phyloP scores from a whole-genome alignment of 2,113 vertebrate species.

The Indri indri region DNA sequence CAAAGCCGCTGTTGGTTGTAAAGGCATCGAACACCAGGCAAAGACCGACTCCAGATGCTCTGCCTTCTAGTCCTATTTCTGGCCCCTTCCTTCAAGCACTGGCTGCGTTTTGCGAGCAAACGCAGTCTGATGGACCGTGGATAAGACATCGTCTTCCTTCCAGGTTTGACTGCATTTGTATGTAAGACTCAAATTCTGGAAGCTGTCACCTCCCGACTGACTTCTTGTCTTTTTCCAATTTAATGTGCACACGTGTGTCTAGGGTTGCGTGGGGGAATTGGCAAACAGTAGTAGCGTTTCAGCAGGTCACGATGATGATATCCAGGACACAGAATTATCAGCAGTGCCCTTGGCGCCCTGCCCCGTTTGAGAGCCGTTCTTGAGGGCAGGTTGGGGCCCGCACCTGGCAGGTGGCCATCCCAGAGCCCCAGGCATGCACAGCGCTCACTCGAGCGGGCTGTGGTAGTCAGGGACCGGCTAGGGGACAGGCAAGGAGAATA shows the following conservation, averaged over 20 bases:
- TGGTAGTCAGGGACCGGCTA: background rate
- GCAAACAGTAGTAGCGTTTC: background rate
- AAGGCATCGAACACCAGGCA: background rate
- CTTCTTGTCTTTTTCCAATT: background rate
- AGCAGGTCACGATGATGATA: background rate
- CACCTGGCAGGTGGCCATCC: background rate
- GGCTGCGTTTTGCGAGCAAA: rapidly evolving
- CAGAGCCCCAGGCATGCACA: background rate
- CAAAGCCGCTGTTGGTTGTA: background rate
- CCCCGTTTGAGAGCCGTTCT: background rate
- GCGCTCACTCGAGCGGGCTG: rapidly evolving
- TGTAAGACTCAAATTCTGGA: background rate
- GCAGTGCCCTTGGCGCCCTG: background rate
- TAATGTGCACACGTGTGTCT: background rate
- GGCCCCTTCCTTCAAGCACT: too few species aligned
- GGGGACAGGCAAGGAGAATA: background rate
- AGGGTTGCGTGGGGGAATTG: rapidly evolving
- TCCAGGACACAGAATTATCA: background rate
- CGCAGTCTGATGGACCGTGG: rapidly evolving
- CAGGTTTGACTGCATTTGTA: background rate
- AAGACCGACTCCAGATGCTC: rapidly evolving
- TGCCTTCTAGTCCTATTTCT: rapidly evolving
- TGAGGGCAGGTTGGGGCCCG: background rate
- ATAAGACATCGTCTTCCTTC: background rate
- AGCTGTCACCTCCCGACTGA: background rate